Evolutionary conservation across 2,113 vertebrate genomes (phyloP), one percentile per base, ranked within the genome.

Genomic region (Lasiurus borealis): DNA sequence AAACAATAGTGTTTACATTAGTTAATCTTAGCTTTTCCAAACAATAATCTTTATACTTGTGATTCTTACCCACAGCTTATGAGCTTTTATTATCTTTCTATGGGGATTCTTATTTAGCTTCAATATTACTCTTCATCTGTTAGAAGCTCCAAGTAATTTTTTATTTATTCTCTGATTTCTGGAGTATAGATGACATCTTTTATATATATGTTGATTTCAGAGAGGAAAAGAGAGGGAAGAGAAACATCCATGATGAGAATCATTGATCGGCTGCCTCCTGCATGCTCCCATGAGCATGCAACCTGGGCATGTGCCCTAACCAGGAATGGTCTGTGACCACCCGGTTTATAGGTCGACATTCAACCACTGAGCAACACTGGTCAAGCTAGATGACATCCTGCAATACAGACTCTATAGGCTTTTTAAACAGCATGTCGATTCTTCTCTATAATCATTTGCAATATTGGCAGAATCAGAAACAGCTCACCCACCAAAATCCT

Each of bases 61-160:
- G 76, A 86, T 90, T 69, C 46, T 93, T 96, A 36, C 2, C n/a
- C 52, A 64, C 29, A 93, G 18, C 8, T 75, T 54, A 62, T 14
- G 31, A 62, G 31, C 34, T 86, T 89, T 85, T 44, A 75, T 96
- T 96, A 92, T 87, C 40, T 77, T 87, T 44, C 54, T 80, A 1
- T 83, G 40, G 44, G 78, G 52, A 86, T 48, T 29, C 13, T 85
- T 62, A 76, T 23, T 95, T 93, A 40, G 29, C 13, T 81, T 76
- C 44, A 46, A 0, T 23, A 75, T 31, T 81, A 80, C 16, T 46
- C 54, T 64, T 68, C 75, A 64, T 23, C 59, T 85, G 18, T 77
- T 50, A 85, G 77, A 73, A 80, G 4, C 14, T 57, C 85, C 50
- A 73, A 81, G 31, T 75, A n/a, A 59, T 46, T 40, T 64, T 64